These are phyloP conservation scores for Trichogramma evanescens DNA, from an alignment of 2,888 invertebrate species.

Conservation along the genomic window DNA sequence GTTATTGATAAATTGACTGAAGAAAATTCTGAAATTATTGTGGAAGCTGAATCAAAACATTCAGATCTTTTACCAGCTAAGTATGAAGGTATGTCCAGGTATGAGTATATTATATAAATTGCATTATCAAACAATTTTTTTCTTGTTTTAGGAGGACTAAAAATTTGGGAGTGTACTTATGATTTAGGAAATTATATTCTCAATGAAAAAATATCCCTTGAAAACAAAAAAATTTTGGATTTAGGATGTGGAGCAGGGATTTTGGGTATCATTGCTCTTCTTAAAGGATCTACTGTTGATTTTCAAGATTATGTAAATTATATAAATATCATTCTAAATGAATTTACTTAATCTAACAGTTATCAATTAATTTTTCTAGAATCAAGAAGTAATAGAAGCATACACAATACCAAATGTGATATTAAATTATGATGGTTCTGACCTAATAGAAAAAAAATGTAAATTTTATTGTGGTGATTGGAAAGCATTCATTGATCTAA, in stretches of 20 bases:
- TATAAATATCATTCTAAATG: neutral
- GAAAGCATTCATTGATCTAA: slow-evolving; percentile 53
- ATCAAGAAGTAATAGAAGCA: slow-evolving; percentile 71
- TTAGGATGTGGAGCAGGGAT: slow-evolving; percentile 90
- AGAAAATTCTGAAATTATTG: slow-evolving; percentile 42
- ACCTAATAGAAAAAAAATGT: slow-evolving; percentile 41
- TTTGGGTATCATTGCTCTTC: slow-evolving; percentile 71
- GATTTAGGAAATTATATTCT: slow-evolving; percentile 68
- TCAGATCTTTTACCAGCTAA: slow-evolving; percentile 69
- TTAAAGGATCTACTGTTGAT: slow-evolving; percentile 59
- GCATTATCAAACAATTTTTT: neutral
- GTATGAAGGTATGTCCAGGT: slow-evolving; percentile 66
- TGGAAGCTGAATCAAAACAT: slow-evolving; percentile 58
- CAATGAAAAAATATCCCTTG: slow-evolving; percentile 43
- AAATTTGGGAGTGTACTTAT: slow-evolving; percentile 91
- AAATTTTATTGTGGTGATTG: slow-evolving; percentile 67
- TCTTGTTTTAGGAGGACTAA: slow-evolving; percentile 69
- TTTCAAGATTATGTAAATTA: slow-evolving; percentile 88
- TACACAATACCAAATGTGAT: slow-evolving; percentile 78
- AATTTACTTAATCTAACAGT: slow-evolving; percentile 11
- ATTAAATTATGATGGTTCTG: slow-evolving; percentile 55
- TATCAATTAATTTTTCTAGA: slow-evolving; percentile 54
- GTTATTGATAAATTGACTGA: slow-evolving; percentile 34
- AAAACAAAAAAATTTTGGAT: slow-evolving; percentile 65
- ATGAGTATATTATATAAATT: neutral